A percentile compares a stretch with the other conserved stretches of the same genome.
phyloP scores from a whole-genome alignment of 1,140 invertebrate species.

The Pomacea maculata region DNA sequence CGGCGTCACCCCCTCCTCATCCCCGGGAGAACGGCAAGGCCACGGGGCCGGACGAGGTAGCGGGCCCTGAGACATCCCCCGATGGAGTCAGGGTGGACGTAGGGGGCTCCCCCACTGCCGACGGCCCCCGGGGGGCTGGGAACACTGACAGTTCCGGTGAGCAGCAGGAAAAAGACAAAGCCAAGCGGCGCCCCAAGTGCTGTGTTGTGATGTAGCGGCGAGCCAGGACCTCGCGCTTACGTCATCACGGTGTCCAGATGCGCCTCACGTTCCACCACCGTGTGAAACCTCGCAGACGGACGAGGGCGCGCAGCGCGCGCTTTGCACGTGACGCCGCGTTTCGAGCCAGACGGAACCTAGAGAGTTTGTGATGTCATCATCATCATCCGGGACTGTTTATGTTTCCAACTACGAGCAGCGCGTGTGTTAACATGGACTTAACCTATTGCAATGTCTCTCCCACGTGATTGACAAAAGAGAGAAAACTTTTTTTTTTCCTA shows the following conservation, averaged over 20 bases:
- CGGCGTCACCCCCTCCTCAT: background rate
- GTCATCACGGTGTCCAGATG: background rate
- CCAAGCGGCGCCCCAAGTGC: constrained; percentile 24
- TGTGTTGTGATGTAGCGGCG: constrained; percentile 28
- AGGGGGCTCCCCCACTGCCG: constrained; percentile 1
- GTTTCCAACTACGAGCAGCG: too few relatives aligned
- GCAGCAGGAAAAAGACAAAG: constrained; percentile 25
- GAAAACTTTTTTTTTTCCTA: too few relatives aligned
- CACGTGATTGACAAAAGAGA: too few relatives aligned
- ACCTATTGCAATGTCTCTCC: too few relatives aligned
- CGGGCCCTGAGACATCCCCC: background rate
- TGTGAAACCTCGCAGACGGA: background rate
- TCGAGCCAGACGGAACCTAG: background rate
- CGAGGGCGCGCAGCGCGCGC: background rate
- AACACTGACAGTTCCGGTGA: constrained; percentile 7
- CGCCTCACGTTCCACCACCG: background rate
- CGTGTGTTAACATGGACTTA: too few relatives aligned
- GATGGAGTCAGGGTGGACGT: constrained; percentile 21
- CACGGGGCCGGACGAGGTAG: background rate
- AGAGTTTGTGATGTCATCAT: too few relatives aligned
- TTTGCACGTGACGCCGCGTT: background rate
- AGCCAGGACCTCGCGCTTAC: background rate
- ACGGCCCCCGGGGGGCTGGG: background rate
- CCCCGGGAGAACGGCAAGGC: constrained; percentile 30
- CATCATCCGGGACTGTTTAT: too few relatives aligned